Evolutionary conservation across 2,113 vertebrate genomes (phyloP).

Genomic region (Protomyctophum bolini): DNA sequence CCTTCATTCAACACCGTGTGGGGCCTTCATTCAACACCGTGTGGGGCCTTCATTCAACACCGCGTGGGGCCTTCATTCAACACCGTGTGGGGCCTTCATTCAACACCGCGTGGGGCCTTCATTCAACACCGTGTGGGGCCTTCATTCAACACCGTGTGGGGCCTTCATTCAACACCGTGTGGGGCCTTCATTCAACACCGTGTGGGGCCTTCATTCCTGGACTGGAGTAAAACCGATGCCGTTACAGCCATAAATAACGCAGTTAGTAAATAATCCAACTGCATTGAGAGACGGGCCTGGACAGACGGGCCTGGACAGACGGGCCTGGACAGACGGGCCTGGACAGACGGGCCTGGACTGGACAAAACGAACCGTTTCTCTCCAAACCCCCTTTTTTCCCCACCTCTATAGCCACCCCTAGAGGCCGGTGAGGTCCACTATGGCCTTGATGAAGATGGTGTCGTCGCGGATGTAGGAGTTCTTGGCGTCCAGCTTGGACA

Average conservation of each 20-base stretch:
- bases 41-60: too few species aligned
- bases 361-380: too few species aligned
- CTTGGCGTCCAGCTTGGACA: slow-evolving; percentile 91
- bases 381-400: background rate
- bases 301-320: slow-evolving; percentile 36
- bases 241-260: slow-evolving; percentile 26
- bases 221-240: slow-evolving; percentile 27
- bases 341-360: slow-evolving; percentile 38
- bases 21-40: too few species aligned
- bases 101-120: too few species aligned
- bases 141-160: too few species aligned
- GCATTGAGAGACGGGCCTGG: slow-evolving; percentile 29
- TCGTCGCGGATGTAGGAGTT: slow-evolving; percentile 94
- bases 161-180: too few species aligned
- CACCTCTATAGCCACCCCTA: slow-evolving; percentile 54
- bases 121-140: too few species aligned
- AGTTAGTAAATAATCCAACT: too few species aligned
- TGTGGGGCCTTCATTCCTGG: slow-evolving; percentile 9
- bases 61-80: too few species aligned
- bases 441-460: slow-evolving; percentile 96
- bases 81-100: too few species aligned
- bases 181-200: too few species aligned
- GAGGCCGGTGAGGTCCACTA: slow-evolving; percentile 95
- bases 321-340: slow-evolving; percentile 48
- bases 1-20: too few species aligned